These are phyloP conservation scores for Muscicapa comitata DNA, from an alignment of 2,797 vertebrate species.

Conservation along the genomic window DNA sequence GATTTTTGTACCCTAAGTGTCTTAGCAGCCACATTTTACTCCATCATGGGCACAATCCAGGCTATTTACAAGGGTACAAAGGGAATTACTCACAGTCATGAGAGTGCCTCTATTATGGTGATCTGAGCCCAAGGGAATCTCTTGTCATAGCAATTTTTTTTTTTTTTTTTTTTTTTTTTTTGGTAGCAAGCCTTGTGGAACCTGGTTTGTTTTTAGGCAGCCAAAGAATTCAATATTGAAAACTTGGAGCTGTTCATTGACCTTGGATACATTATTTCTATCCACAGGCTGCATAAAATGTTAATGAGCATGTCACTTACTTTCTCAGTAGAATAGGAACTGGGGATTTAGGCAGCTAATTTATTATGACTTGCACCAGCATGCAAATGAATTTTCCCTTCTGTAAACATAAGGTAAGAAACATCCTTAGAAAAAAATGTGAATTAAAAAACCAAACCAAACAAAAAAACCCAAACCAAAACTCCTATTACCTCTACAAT, in stretches of 20 bases:
- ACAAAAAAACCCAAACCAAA: background rate
- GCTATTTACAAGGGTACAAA: background rate
- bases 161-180: background rate
- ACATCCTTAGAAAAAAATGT: background rate
- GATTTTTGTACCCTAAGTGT: background rate
- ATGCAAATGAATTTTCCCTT: constrained; percentile 10
- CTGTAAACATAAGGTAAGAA: background rate
- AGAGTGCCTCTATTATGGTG: background rate
- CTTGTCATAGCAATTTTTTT: background rate
- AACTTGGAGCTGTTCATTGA: background rate
- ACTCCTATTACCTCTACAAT: background rate
- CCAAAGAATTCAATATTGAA: background rate
- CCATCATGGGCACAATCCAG: background rate
- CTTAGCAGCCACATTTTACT: background rate
- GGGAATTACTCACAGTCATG: background rate
- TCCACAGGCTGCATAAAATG: background rate
- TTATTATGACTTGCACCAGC: background rate
- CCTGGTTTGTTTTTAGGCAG: background rate
- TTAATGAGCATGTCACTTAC: background rate
- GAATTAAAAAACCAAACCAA: background rate
- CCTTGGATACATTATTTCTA: background rate
- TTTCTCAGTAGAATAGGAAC: background rate
- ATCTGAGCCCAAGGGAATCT: background rate
- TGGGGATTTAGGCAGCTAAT: background rate
- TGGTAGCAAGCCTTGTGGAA: background rate